Evolutionary conservation across 2,797 vertebrate species (phyloP), one percentile per base, ranked within the genome.

Genomic region (Rhinogobio ventralis): DNA sequence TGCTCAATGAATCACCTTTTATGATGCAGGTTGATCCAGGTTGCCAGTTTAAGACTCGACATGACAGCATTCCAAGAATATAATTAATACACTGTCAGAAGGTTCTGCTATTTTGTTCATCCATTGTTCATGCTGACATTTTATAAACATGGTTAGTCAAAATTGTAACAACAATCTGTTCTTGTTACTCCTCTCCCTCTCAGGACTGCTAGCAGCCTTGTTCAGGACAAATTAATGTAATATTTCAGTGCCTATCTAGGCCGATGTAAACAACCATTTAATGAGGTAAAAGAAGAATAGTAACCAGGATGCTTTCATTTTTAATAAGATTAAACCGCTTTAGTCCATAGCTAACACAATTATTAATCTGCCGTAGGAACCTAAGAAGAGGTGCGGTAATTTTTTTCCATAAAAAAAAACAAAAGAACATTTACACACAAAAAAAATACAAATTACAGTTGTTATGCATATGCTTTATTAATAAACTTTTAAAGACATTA

Each of bases 201-300:
- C 62, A 87, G 83, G 77, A 91, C 88, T 89, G 91, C 88, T 83
- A 33, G 90, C 83, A 90, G 88, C 89, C 91, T 90, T 89, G 87
- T 92, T 91, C 90, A 90, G 84, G 91, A 90, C 90, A 84, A 91
- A 90, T 92, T 90, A 79, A 92, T 92, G 87, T 87, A 92, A 91
- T 91, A 75, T 90, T 84, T 84, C 9, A 73, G 33, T 77, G 6
- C 85, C 82, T 87, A 88, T 91, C 72, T 84, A 87, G 87, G 87
- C 85, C 80, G 89, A 78, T 25, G 45, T 69, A 82, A 60, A 82
- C 86, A 66, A 71, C 75, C 71, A 72, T 89, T 89, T 82, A 89
- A 87, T 87, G 89, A 91, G 89, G 77, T 78, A 76, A 89, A 90
- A 87, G 23, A n/a, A 30, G 25, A 68, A 87, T 30, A 25, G 53